Evolutionary conservation across 1,140 invertebrate species (phyloP).

Genomic region (Drosophila murphyi): DNA sequence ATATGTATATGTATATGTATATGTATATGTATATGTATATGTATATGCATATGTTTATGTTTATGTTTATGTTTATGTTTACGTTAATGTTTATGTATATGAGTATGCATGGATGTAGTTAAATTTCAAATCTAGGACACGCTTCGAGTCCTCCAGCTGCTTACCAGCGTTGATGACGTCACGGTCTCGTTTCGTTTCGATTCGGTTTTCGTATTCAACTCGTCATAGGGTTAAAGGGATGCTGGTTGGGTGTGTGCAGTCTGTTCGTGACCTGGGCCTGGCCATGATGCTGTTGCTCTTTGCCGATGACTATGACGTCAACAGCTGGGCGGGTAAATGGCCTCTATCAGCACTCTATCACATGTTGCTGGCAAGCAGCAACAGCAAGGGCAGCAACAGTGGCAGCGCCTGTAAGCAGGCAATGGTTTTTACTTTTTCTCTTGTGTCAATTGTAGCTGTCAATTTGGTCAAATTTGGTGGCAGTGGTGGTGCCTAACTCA

Average conservation of each 20-base stretch:
- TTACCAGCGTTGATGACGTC: conserved; percentile 2
- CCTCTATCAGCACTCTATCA: conserved; percentile 70
- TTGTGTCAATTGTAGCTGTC: too few relatives aligned
- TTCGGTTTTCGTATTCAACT: conserved; percentile 3
- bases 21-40: not conserved
- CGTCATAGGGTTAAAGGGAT: conserved; percentile 17
- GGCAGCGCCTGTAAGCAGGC: conserved; percentile 58
- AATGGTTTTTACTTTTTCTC: conserved; percentile 14
- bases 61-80: not conserved
- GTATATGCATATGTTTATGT: not conserved
- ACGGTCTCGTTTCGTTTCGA: not conserved
- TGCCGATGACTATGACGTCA: conserved; percentile 73
- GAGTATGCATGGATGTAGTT: not conserved
- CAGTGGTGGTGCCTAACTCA: not conserved
- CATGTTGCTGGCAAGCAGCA: conserved; percentile 65
- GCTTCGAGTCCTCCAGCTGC: not conserved
- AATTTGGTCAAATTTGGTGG: too few relatives aligned
- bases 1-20: not conserved
- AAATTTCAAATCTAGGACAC: conserved; percentile 13
- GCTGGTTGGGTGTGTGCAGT: conserved; percentile 42
- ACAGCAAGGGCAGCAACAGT: too few relatives aligned
- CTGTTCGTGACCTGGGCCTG: conserved; percentile 39
- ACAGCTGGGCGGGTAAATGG: conserved; percentile 73
- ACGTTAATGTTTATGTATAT: not conserved
- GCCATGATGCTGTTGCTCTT: conserved; percentile 10